Evolutionary conservation across 30 jellyfish, hydroid and myxozoan species (phyloP), one percentile per base, ranked within the genome.

Genomic region (Phacellophora camtschatica): DNA sequence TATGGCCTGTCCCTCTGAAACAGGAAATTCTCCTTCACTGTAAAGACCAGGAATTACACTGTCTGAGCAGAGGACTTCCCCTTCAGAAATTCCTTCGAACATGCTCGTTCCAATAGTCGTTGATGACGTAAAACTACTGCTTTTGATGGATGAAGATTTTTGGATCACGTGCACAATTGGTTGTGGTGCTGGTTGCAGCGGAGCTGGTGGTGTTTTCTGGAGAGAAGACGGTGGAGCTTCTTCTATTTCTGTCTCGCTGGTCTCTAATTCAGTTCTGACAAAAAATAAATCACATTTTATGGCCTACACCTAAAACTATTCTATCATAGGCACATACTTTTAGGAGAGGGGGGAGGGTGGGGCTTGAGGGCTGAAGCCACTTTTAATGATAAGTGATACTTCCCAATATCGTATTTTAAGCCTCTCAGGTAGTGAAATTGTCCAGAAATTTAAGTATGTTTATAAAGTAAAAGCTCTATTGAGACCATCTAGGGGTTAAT

Each of bases 11-110:
- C 95, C 95, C 46, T 72, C 87, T 1, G 95, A 84, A 25, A 84
- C 77, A 43, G 95, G 95, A 32, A 75, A 56, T 43, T 90, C 97
- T 33, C 97, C 97, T 65, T 90, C 97, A 46, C 96, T 82, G 88
- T 81, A 70, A 29, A 58, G 54, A 1, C 94, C 94, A 16, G 93
- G 78, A 5, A 74, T 50, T 45, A 77, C 74, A 51, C 71, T 71
- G 46, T 76, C 82, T 5, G 96, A 89, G 56, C 76, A 64, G 66
- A 90, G 76, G 48, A 39, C 73, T 58, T 90, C 97, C 7, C 97
- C 97, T 42, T 68, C 97, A 11, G 96, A 82, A 36, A 90, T 83
- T 20, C 96, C 93, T 32, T 81, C 95, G 39, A 89, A 89, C 67
- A 84, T 53, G 73, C 97, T 89, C 65, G 88, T 55, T 3, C 92